Evolutionary conservation across 2,888 invertebrate genomes (phyloP).

Genomic region (Hypselothyrea guttata): DNA sequence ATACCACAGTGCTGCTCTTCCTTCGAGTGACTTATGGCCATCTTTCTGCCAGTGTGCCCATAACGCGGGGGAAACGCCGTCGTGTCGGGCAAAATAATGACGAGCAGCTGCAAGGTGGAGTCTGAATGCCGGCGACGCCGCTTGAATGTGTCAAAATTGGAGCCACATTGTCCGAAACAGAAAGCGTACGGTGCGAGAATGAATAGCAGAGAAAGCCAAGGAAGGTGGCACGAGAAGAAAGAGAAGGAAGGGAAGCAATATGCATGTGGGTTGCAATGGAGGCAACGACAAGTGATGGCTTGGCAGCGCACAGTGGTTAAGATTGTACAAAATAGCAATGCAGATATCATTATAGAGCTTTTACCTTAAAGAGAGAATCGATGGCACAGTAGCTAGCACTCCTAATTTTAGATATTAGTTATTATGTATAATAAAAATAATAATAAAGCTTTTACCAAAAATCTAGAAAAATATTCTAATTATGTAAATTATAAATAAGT

Average conservation of each 20-base stretch:
- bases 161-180: constrained; percentile 81
- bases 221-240: neutral
- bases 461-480: too few species aligned
- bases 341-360: too few species aligned
- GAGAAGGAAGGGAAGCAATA: constrained; percentile 1
- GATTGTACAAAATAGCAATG: too few species aligned
- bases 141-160: constrained; percentile 81
- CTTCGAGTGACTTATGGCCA: too few species aligned
- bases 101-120: constrained; percentile 17
- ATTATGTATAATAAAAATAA: too few species aligned
- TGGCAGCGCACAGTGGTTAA: too few species aligned
- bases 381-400: too few species aligned
- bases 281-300: constrained; percentile 55
- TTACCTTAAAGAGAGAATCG: too few species aligned
- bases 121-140: constrained; percentile 49
- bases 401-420: too few species aligned
- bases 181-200: constrained; percentile 68
- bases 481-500: too few species aligned
- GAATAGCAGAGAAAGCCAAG: constrained; percentile 25
- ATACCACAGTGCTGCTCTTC: too few species aligned
- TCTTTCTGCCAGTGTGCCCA: constrained; percentile 25
- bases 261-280: constrained; percentile 16
- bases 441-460: too few species aligned
- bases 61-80: constrained; percentile 34
- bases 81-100: constrained; percentile 48